Conservation (phyloP, 2,113 vertebrate species). For the Isurus oxyrinchus region DNA sequence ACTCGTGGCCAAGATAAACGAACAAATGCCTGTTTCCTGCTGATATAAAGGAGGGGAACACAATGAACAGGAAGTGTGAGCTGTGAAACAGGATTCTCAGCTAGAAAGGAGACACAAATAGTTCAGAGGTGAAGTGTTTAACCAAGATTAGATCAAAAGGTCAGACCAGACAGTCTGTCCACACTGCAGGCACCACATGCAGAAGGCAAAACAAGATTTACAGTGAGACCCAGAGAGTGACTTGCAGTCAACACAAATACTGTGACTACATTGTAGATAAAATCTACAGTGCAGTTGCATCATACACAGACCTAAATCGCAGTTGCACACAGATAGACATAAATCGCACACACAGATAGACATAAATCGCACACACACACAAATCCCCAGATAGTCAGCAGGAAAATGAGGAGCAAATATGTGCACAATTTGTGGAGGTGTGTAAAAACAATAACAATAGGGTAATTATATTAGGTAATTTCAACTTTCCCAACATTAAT, state of each 20-base stretch:
- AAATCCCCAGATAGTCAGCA: too few species aligned
- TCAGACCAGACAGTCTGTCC: neutral
- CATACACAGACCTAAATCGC: too few species aligned
- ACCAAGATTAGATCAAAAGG: neutral
- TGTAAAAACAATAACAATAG: too few species aligned
- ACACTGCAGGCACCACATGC: neutral
- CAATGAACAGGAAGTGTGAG: neutral
- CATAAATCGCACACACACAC: too few species aligned
- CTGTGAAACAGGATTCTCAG: neutral
- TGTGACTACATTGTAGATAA: neutral
- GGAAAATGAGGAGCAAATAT: too few species aligned
- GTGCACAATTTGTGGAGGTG: too few species aligned
- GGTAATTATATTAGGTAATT: too few species aligned
- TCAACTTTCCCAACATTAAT: too few species aligned
- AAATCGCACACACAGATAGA: too few species aligned
- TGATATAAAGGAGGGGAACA: neutral
- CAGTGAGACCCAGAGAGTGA: neutral
- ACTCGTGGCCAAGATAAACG: neutral
- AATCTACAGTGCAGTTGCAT: too few species aligned
- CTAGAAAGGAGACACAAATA: neutral
- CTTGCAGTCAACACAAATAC: neutral
- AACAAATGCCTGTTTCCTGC: conserved; percentile 13
- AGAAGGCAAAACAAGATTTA: neutral
- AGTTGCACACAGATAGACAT: too few species aligned
- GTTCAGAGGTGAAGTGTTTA: neutral